phyloP scores from a whole-genome alignment of 2,113 vertebrate genomes.

The Pycnonotus jocosus region DNA sequence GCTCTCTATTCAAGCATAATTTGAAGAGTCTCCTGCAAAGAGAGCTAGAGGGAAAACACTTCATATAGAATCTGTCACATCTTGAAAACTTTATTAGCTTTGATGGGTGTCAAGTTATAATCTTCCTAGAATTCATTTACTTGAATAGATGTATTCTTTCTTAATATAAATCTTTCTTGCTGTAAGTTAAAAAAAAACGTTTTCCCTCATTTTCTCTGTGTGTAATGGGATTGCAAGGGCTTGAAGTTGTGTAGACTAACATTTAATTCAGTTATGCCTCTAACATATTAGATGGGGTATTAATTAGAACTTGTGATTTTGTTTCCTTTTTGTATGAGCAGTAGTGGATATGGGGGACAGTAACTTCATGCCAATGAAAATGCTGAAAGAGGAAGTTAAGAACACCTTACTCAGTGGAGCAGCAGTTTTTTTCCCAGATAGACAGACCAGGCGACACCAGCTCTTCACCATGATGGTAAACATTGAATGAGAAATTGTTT shows the following conservation, averaged over 20 bases:
- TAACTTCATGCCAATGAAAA: conserved; percentile 71
- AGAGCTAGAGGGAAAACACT: not conserved
- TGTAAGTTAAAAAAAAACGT: not conserved
- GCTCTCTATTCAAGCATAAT: not conserved
- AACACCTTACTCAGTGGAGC: conserved; percentile 91
- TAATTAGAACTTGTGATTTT: not conserved
- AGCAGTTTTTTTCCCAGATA: conserved; percentile 93
- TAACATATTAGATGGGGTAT: not conserved
- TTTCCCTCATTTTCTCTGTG: not conserved
- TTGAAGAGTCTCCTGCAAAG: not conserved
- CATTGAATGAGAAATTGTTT: not conserved
- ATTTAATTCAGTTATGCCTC: not conserved
- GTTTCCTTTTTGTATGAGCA: conserved; percentile 60
- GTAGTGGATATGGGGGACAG: conserved; percentile 83
- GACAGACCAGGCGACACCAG: conserved; percentile 81
- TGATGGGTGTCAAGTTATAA: not conserved
- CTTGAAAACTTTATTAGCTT: not conserved
- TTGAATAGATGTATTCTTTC: not conserved
- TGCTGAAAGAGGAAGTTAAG: conserved; percentile 84
- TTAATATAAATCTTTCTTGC: not conserved
- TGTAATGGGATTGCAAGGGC: not conserved
- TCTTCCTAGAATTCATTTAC: not conserved
- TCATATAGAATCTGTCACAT: not conserved
- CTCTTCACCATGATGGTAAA: conserved; percentile 95
- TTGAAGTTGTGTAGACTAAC: not conserved